Evolutionary conservation across 1,140 invertebrate species (phyloP), one percentile per base, ranked within the genome.

Genomic region (Ptiloglossa arizonensis): DNA sequence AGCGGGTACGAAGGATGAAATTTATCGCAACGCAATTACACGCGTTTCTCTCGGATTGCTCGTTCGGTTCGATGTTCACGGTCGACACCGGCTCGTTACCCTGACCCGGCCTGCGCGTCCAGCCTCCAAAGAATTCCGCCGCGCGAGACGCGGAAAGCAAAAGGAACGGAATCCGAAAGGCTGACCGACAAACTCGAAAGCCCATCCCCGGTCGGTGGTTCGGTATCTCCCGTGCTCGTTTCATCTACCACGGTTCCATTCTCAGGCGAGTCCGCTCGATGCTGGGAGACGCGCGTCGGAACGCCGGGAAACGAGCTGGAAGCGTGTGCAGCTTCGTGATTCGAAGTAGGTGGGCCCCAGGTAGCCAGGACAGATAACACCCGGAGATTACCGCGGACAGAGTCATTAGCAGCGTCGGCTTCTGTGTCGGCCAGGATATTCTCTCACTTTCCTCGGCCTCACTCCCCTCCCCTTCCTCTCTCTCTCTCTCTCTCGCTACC

Each of bases 381-480:
- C 91, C 87, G 80, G 87, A 92, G 92, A 93, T 93, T 93, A 93
- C 89, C 88, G 82, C 88, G 89, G 90, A 93, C 92, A 93, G 91
- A 93, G 92, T 93, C 92, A 93, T 93, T 93, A 93, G 91, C 91
- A 87, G 87, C 88, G 90, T 91, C 91, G 91, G 92, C 91, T 93
- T 91, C 91, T 92, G 91, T 92, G 90, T 92, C 79, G 80, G 86
- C 82, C 89, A 77, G 79, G 85, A 83, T 85, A 82, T 82, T 82
- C 81, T 82, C 79, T 86, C 86, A 83, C 81, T 82, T 83, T 83
- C 71, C 63, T 73, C 64, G 52, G 27, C 32, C 38, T 54, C 56
- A 52, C 67, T 48, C 19, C 63, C 71, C 71, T 56, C 73, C 54
- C 67, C 54, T 9, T 5, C 3, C 54, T 29, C 54, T 29, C 13